phyloP scores from a whole-genome alignment of 1,140 invertebrate genomes.

The Bathynomus jamesi region DNA sequence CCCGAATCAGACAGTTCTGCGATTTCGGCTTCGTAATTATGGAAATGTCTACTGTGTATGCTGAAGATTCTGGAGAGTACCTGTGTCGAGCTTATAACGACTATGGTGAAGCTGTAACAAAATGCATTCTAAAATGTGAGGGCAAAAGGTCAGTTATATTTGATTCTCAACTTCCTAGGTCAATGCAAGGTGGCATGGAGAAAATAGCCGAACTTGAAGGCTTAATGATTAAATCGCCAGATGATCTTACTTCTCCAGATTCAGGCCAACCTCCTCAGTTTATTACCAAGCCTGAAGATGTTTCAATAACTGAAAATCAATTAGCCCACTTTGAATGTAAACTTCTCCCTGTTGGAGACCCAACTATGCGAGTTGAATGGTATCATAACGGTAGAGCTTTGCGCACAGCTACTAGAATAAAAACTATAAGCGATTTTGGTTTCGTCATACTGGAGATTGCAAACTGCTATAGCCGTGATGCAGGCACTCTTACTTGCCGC shows the following conservation, averaged over 20 bases:
- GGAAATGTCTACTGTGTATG: conserved; percentile 90
- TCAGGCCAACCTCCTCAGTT: conserved; percentile 86
- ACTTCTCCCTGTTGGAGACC: conserved; percentile 80
- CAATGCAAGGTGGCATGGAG: conserved; percentile 86
- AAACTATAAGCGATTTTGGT: conserved; percentile 88
- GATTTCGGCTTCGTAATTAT: conserved; percentile 91
- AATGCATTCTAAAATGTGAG: conserved; percentile 73
- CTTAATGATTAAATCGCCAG: conserved; percentile 51
- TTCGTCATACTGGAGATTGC: conserved; percentile 78
- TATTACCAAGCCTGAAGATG: conserved; percentile 74
- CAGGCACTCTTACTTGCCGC: conserved; percentile 79
- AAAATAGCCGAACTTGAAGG: conserved; percentile 89
- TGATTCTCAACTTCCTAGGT: conserved; percentile 82
- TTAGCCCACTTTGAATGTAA: conserved; percentile 88
- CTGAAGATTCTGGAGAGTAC: conserved; percentile 89
- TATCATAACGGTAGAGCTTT: conserved; percentile 90
- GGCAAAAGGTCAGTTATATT: conserved; percentile 80
- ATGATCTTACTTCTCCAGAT: conserved; percentile 46
- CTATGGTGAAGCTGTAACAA: conserved; percentile 88
- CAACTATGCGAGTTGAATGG: conserved; percentile 90
- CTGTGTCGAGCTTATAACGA: conserved; percentile 81
- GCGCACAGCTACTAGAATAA: conserved; percentile 74
- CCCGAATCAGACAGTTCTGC: conserved; percentile 85
- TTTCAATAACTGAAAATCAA: conserved; percentile 76
- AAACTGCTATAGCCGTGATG: conserved; percentile 77